Evolutionary conservation across 2,888 invertebrate genomes (phyloP).

Genomic region (Eledone cirrhosa): DNA sequence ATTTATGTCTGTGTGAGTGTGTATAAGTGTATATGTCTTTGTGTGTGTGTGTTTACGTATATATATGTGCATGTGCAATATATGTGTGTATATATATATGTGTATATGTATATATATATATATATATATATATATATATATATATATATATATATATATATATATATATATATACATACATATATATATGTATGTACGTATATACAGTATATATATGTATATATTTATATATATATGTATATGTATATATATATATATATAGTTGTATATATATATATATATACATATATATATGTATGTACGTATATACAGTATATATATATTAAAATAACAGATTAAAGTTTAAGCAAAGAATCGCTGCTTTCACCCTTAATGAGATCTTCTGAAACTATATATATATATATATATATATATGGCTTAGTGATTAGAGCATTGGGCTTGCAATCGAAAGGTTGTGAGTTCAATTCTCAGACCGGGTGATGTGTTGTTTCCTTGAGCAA

Average conservation of each 20-base stretch:
- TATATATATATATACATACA: not conserved
- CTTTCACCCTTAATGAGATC: too few species aligned
- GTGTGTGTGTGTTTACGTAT: not conserved
- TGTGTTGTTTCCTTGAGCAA: too few species aligned
- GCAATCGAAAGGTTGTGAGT: too few species aligned
- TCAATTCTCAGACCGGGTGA: too few species aligned
- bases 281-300: not conserved
- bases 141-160: slow-evolving; percentile 4
- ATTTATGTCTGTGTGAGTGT: too few species aligned
- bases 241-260: not conserved
- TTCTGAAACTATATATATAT: too few species aligned
- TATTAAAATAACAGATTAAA: not conserved
- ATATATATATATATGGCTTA: too few species aligned
- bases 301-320: not conserved
- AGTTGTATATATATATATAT: not conserved
- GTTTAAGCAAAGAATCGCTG: too few species aligned
- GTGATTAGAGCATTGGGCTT: too few species aligned
- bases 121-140: not conserved
- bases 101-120: not conserved
- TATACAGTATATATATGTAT: not conserved
- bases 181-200: slow-evolving; percentile 15
- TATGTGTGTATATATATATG: slow-evolving; percentile 1
- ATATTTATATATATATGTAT: not conserved
- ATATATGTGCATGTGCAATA: too few species aligned
- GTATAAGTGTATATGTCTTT: too few species aligned